Base-by-base conservation (phyloP, 2,797 vertebrate genomes). In the Tenualosa ilisha region DNA sequence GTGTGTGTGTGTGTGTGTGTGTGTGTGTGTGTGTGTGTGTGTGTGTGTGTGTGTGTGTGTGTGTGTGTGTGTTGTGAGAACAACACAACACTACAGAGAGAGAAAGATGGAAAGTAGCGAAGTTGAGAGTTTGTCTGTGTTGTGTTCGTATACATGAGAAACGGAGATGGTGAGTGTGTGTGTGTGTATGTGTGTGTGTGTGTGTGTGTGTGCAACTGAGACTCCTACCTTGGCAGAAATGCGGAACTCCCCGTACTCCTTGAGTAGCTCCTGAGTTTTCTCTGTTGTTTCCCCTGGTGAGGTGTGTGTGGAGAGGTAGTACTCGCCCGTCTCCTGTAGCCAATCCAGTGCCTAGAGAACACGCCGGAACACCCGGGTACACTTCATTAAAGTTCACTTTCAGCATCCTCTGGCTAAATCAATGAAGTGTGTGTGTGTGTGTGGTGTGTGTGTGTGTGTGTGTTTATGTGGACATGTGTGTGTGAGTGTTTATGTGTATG, bases 251-350 rank as follows among this genome's bases (percentile, higher is more conserved):
- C 97, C 94, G 40, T 99, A 97, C 85, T 98, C 97, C 86, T 96
- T 97, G 88, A 99, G 94, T 83, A 99, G 96, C 86, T 97, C 97
- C 91, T 99, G 97, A 85, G 97, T 97, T 93, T 98, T 97, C 13
- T 96, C 94, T 81, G 94, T 85, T 7, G 96, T 96, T 84, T 97
- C 95, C 86, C 98, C 97, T 0, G 97, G 94, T 56, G 96, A 97
- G 82, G 95, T 97, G 95, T 98, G 98, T 22, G 97, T 96, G 90
- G 96, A 95, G 86, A 99, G 96, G 95, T 97, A 99, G 94, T 97
- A 97, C 90, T 99, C 98, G 82, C 98, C 98, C 81, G 96, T 96
- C 92, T 99, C 97, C 93, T 98, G 97, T 91, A 99, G 96, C 98
- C 98, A 99, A 94, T 98, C 97, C 88, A 99, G 93, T 0, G 98